Evolutionary conservation across 2,113 vertebrate genomes (phyloP).

Genomic region (Cyphotilapia sp.): DNA sequence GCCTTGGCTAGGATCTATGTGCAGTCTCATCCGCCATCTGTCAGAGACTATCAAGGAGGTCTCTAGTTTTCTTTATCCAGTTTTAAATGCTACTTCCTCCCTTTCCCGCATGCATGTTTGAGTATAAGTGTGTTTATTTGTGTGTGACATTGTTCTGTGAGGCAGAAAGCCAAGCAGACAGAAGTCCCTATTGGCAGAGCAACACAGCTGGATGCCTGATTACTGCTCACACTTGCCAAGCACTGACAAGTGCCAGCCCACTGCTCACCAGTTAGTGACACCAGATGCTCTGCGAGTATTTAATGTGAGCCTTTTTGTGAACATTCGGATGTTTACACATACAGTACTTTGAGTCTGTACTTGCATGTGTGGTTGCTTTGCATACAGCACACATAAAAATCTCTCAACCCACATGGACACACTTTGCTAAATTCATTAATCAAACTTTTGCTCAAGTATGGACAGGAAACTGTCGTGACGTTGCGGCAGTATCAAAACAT

Average conservation of each 20-base stretch:
- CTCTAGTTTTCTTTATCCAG: background rate
- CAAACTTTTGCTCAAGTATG: background rate
- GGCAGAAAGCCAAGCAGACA: slow-evolving; percentile 41
- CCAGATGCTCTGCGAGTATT: slow-evolving; percentile 37
- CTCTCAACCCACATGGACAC: background rate
- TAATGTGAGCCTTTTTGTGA: background rate
- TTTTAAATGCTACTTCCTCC: background rate
- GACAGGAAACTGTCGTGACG: background rate
- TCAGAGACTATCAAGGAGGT: background rate
- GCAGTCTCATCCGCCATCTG: background rate
- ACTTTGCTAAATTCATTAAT: background rate
- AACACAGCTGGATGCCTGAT: slow-evolving; percentile 61
- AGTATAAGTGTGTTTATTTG: background rate
- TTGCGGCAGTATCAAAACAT: slow-evolving; percentile 10
- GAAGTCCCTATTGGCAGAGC: slow-evolving; percentile 32
- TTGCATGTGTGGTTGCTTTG: background rate
- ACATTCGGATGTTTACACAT: background rate
- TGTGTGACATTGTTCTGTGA: slow-evolving; percentile 34
- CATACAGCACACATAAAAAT: background rate
- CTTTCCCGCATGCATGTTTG: background rate
- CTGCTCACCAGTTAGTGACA: slow-evolving; percentile 53
- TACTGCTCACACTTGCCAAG: slow-evolving; percentile 44
- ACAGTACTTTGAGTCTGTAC: background rate
- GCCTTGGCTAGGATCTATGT: background rate
- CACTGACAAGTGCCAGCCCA: slow-evolving; percentile 60